Base-by-base conservation (phyloP, 1,140 invertebrate genomes). In the Liolophura sinensis region DNA sequence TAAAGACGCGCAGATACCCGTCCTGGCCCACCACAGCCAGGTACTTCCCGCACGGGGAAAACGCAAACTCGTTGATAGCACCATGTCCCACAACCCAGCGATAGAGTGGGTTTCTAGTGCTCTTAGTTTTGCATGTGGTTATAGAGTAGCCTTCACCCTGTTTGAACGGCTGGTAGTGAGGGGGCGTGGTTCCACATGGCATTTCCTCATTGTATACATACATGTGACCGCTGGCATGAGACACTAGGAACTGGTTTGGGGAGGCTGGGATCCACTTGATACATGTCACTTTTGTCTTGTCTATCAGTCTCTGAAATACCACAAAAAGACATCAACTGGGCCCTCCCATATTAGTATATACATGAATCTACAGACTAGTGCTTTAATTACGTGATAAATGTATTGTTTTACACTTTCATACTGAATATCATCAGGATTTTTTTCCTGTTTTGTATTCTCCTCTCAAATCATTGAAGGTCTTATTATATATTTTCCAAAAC, bases 271-370 rank as follows among this genome's bases (percentile, higher is more conserved):
- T 90, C 97, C 97, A 99, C 79, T 93, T 91, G 77, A 99, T 91
- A 85, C 97, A 99, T n/a, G 97, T 99, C 70, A 99, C 97, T 86
- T 94, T 92, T 62, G 92, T 96, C 87, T 98, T 99, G 83, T 99
- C 97, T 81, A 99, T 97, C 77, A 97, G 86, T 84, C 96, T 91
- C 93, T 97, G 89, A 61, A 79, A 90, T 86, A 78, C 73, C 79
- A 65, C 75, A 81, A 72, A 59, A 71, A 67, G 51, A 55, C 16
- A 60, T 27, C 16, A 46, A n/a, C 49, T 40, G 24, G 15, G 22
- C 6, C 15, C 22, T 18, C 14, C 1, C 22, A 61, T 40, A 18
- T n/a, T n/a, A n/a, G n/a, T n/a, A 40, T 9, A 40, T 40, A 40
- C 58, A 61, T 61, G 7, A 11, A 18, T 27, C 27, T 18, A 6